A percentile compares a stretch with the other conserved stretches of the same genome.
phyloP scores from a whole-genome alignment of 2,888 invertebrate species.

The Monoplex corrugatus region DNA sequence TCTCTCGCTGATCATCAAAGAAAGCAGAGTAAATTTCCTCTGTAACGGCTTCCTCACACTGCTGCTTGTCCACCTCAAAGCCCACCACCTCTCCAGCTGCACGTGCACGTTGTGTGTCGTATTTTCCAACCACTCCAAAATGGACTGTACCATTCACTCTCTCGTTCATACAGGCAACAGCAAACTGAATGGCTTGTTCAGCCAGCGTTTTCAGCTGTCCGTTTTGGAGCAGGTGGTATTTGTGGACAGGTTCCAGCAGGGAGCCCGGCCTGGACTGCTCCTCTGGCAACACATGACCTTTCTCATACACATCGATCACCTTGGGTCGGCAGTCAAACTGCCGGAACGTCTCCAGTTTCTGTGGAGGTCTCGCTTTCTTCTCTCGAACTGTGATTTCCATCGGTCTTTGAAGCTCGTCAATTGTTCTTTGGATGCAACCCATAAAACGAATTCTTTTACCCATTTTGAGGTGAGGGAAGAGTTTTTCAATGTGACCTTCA shows the following conservation, averaged over 20 bases:
- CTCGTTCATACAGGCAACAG: slow-evolving; percentile 56
- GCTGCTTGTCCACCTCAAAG: slow-evolving; percentile 48
- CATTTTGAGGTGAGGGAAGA: slow-evolving; percentile 41
- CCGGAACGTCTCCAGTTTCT: slow-evolving; percentile 38
- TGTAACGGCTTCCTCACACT: slow-evolving; percentile 49
- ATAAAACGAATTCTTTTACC: slow-evolving; percentile 39
- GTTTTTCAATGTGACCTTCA: slow-evolving; percentile 41
- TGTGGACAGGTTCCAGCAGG: slow-evolving; percentile 41
- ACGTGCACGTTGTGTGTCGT: background rate
- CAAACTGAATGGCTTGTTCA: slow-evolving; percentile 46
- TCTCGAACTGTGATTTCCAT: background rate
- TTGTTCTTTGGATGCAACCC: slow-evolving; percentile 19
- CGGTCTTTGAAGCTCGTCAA: slow-evolving; percentile 25
- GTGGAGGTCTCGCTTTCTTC: background rate
- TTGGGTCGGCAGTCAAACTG: slow-evolving; percentile 25
- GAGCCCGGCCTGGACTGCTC: slow-evolving; percentile 34
- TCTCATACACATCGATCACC: slow-evolving; percentile 34
- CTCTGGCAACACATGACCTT: slow-evolving; percentile 34
- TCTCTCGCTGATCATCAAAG: slow-evolving; percentile 54
- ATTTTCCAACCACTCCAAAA: slow-evolving; percentile 57
- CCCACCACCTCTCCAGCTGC: slow-evolving; percentile 60
- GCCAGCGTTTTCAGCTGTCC: background rate
- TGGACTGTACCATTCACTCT: slow-evolving; percentile 55
- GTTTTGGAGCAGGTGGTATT: background rate
- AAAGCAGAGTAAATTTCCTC: slow-evolving; percentile 51